Base-by-base conservation (phyloP, 1,140 invertebrate species). In the Caenorhabditis remanei region DNA sequence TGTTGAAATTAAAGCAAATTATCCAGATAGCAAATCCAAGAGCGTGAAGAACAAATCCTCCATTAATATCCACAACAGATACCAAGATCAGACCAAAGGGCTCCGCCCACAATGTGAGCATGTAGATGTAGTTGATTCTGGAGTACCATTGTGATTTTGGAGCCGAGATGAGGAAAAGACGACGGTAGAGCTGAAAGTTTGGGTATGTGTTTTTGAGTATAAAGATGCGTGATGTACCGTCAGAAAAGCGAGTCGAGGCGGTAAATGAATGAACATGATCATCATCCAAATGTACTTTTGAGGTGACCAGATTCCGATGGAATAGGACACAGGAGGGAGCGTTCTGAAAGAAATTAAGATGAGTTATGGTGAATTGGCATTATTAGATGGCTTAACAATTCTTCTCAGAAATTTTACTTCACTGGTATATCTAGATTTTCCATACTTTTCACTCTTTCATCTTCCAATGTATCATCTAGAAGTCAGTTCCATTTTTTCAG, bases 271-370 rank as follows among this genome's bases (percentile, higher is more conserved):
- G n/a, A 89, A 87, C 83, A 92, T 82, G 14, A 92, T 86, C 48
- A 92, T 58, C 67, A 92, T 85, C 91, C 91, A 92, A 75, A 92
- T 87, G 63, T 85, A 92, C 67, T 90, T 90, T 84, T 92, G 91
- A n/a, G 91, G 91, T 43, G 92, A 79, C 91, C 91, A 92, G 14
- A 92, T 90, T 24, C 91, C 91, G 56, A 92, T 92, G 16, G 87
- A 86, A 50, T 92, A 92, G 32, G 88, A 90, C 13, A 92, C 91
- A 16, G 91, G 91, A 24, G 91, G 91, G 50, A 91, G 87, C 14
- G 88, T 71, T 82, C 91, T 91, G 83, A 53, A 91, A 89, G 32
- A 53, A 53, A 11, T 53, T 2, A 53, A 16, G 11, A 53, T 32
- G 0, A 32, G 32, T 32, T 32, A 32, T 0, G 2, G 32, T 32